Percentiles rank a stretch among this genome's conserved stretches.
These are phyloP conservation scores for Thripadectes ignobilis DNA, from an alignment of 2,797 vertebrate genomes.

Conservation along the genomic window DNA sequence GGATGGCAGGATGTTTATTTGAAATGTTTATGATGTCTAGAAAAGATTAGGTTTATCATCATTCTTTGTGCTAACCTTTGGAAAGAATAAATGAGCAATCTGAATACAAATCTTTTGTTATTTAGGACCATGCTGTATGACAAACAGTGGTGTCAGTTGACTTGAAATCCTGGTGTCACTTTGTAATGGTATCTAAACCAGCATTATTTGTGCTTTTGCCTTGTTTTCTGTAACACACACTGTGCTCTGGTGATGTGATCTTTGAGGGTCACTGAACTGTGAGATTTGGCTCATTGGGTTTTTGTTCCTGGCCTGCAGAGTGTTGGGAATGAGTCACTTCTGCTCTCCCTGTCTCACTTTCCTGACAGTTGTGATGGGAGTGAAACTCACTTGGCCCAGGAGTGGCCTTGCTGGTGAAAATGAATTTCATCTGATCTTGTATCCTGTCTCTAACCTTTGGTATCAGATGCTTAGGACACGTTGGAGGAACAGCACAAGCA, in stretches of 20 bases:
- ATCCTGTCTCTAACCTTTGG: not conserved
- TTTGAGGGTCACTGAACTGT: not conserved
- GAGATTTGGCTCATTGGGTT: not conserved
- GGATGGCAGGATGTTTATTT: not conserved
- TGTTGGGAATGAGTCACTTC: not conserved
- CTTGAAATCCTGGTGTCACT: not conserved
- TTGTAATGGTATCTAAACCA: not conserved
- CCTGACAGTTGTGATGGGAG: not conserved
- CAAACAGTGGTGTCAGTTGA: not conserved
- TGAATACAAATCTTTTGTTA: not conserved
- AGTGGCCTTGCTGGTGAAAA: not conserved
- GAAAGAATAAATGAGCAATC: not conserved
- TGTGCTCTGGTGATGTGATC: not conserved
- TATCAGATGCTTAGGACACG: not conserved
- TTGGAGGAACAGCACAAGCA: not conserved
- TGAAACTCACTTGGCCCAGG: not conserved
- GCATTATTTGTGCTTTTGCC: not conserved
- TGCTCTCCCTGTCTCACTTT: not conserved
- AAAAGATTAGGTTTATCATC: not conserved
- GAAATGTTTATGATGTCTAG: not conserved
- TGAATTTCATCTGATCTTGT: not conserved
- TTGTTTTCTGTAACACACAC: not conserved
- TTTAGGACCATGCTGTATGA: not conserved
- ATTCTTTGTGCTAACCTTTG: not conserved
- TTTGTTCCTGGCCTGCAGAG: not conserved